These are phyloP conservation scores for Amphilophus citrinellus DNA, from an alignment of 2,113 vertebrate species.

Conservation along the genomic window DNA sequence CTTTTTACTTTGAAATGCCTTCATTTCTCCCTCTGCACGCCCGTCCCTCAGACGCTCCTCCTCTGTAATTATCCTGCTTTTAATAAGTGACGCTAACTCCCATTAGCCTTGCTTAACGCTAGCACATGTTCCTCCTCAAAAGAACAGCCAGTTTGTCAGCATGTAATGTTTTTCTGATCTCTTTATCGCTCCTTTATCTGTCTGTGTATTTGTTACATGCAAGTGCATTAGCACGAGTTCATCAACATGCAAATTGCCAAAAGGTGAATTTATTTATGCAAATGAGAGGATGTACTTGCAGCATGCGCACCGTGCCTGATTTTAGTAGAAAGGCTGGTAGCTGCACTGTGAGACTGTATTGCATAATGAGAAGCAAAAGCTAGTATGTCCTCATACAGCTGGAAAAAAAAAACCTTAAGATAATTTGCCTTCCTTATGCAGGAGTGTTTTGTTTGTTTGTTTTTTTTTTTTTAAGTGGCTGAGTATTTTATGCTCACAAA, in stretches of 20 bases:
- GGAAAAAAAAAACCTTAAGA: not conserved
- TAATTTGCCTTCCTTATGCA: not conserved
- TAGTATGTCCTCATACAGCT: conserved; percentile 10
- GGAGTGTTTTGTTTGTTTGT: not conserved
- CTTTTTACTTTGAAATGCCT: not conserved
- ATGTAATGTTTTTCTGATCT: conserved; percentile 63
- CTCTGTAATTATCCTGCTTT: conserved; percentile 52
- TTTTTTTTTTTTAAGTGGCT: not conserved
- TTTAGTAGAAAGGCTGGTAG: conserved; percentile 46
- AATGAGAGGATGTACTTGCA: conserved; percentile 61
- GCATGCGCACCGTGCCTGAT: conserved; percentile 18
- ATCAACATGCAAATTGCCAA: conserved; percentile 82
- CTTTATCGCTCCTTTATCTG: conserved; percentile 62
- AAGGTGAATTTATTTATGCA: conserved; percentile 80
- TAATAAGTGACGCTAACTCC: conserved; percentile 53
- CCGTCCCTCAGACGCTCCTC: not conserved
- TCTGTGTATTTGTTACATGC: conserved; percentile 59
- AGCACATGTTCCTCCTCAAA: conserved; percentile 48
- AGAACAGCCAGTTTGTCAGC: conserved; percentile 56
- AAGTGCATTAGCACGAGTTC: conserved; percentile 71
- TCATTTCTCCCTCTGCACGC: not conserved
- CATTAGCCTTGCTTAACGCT: conserved; percentile 57
- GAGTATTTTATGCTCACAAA: not conserved
- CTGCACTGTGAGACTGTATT: conserved; percentile 21
- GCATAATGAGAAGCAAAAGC: conserved; percentile 11